These are phyloP conservation scores for Oryctolagus cuniculus DNA, from an alignment of 2,113 vertebrate species.

Conservation along the genomic window DNA sequence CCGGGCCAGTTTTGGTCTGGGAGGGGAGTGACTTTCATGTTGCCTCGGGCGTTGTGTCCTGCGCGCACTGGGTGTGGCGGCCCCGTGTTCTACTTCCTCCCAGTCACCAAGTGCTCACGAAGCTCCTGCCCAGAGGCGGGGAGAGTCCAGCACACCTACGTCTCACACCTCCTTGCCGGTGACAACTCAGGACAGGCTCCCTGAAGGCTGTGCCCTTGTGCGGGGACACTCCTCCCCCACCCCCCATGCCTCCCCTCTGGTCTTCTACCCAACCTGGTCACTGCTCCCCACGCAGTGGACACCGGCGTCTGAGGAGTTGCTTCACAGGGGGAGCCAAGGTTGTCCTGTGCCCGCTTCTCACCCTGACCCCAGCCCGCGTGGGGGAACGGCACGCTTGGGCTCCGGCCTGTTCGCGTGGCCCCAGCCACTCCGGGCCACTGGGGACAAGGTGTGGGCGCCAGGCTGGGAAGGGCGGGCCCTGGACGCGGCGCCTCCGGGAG, in stretches of 20 bases:
- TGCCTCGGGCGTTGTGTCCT: neutral
- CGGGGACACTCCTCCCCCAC: no score
- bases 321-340: neutral
- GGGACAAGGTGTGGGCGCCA: neutral
- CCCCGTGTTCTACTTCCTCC: neutral
- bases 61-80: conserved; percentile 9
- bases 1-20: conserved; percentile 50
- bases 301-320: neutral
- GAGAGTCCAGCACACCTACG: neutral
- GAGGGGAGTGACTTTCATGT: conserved; percentile 51
- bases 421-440: neutral
- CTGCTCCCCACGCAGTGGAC: neutral
- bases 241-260: neutral
- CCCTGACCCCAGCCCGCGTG: no score
- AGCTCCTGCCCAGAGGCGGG: neutral
- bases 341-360: neutral
- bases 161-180: neutral
- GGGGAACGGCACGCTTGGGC: neutral
- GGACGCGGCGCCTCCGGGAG: neutral
- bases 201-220: neutral
- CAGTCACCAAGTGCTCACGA: neutral
- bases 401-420: neutral
- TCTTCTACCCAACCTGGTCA: neutral
- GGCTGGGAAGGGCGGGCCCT: neutral
- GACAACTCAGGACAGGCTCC: neutral